Evolutionary conservation across 2,888 invertebrate species (phyloP), one percentile per base, ranked within the genome.

Genomic region (Agrotis segetum): DNA sequence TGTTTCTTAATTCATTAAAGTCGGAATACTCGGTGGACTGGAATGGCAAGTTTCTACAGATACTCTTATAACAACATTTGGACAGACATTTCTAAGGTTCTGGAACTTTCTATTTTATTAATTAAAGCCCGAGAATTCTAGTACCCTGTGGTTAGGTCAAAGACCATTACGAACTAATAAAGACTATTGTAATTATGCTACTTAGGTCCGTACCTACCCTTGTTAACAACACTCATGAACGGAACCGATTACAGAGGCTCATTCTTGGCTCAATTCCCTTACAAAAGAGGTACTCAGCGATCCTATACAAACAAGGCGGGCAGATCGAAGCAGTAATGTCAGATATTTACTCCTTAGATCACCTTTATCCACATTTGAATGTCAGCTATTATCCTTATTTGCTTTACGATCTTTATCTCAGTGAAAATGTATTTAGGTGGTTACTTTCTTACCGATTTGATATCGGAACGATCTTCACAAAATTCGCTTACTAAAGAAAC

Each of bases 1-100:
- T 82, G 77, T 67, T 74, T 66, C 83, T 71, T 74, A 71, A 70
- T 80, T 74, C 62, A 65, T 61, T 83, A 60, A 73, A 73, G 60
- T 65, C 52, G 60, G 59, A 65, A 65, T 29, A 62, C 59, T 55
- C 34, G 44, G 56, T 58, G 19, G 16, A 70, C 44, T 44, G n/a
- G 19, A 55, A 59, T 47, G 17, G 19, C 55, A 21, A 58, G 53
- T 81, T 70, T 59, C 53, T 55, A 50, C 19, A 60, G 49, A 52
- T 24, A 79, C 52, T 63, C 3, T 34, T 11, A 13, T 49, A 61
- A n/a, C 56, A 63, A 77, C 52, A 58, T 76, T 49, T 46, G 6
- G 17, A 40, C 16, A 14, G 47, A 49, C 64, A 67, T 60, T 49
- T 50, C 56, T 61, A 47, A 49, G 50, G 34, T 21, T 67, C 34